Percentiles rank a stretch among this genome's conserved stretches.
These are phyloP conservation scores for Pogonus chalceus DNA, from an alignment of 1,140 invertebrate species.

Conservation along the genomic window DNA sequence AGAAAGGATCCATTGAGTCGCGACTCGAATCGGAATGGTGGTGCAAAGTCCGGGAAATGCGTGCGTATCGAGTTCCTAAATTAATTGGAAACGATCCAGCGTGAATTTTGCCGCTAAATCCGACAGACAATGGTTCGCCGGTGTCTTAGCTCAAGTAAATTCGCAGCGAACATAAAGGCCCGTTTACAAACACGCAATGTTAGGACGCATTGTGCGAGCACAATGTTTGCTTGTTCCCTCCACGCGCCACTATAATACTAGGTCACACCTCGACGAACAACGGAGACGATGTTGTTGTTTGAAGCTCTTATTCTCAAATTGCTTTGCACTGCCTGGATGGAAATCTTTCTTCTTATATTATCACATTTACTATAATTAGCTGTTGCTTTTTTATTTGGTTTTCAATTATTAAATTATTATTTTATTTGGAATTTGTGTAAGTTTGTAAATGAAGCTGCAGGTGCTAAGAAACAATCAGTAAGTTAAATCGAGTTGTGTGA, in stretches of 20 bases:
- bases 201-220: neutral
- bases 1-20: too few species aligned
- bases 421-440: too few species aligned
- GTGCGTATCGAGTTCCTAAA: neutral
- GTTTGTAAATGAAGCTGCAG: neutral
- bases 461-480: neutral
- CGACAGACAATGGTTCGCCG: neutral
- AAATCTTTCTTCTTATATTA: too few species aligned
- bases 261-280: too few species aligned
- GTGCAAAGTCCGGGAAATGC: too few species aligned
- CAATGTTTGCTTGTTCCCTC: too few species aligned
- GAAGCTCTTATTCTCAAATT: neutral
- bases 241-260: too few species aligned
- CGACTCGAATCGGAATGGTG: too few species aligned
- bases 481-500: neutral
- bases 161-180: neutral
- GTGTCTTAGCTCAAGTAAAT: constrained; percentile 1
- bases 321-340: neutral
- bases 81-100: constrained; percentile 4
- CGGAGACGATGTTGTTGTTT: neutral
- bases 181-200: constrained; percentile 1
- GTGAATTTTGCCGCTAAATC: constrained; percentile 1
- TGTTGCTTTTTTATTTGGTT: too few species aligned
- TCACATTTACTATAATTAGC: too few species aligned
- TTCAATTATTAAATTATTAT: too few species aligned